Conservation (phyloP, 2,797 vertebrate species). For the Cyprinella venusta region DNA sequence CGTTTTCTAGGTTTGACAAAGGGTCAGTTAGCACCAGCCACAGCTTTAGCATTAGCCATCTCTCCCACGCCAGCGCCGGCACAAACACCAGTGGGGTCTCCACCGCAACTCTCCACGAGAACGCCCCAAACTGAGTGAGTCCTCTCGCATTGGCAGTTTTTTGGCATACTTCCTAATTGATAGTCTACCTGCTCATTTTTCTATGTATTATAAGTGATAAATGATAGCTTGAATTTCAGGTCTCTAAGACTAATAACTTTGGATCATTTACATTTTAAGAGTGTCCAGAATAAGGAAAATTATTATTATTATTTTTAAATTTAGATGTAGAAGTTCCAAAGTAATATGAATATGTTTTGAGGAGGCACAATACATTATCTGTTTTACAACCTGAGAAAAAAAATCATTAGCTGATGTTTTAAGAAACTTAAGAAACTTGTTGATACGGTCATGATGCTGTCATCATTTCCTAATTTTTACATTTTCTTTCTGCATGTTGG, state of each 20-base stretch:
- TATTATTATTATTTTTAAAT: not conserved
- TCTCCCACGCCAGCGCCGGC: constrained; percentile 53
- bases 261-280: not conserved
- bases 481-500: not conserved
- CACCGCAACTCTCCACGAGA: constrained; percentile 61
- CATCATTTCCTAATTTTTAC: not conserved
- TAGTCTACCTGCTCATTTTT: not conserved
- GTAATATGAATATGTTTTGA: not conserved
- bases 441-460: not conserved
- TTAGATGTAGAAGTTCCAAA: not conserved
- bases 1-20: constrained; percentile 78
- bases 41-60: constrained; percentile 55
- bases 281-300: not conserved
- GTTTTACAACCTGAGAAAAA: not conserved
- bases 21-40: constrained; percentile 69
- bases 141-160: not conserved
- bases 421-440: not conserved
- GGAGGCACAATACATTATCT: too few species aligned
- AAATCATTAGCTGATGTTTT: not conserved
- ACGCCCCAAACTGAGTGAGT: constrained; percentile 74
- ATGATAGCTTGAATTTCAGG: not conserved
- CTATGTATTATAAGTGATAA: not conserved
- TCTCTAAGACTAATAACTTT: not conserved
- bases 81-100: constrained; percentile 62
- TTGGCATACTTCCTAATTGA: not conserved